Percentiles rank a stretch among this genome's conserved stretches.
phyloP scores from a whole-genome alignment of 2,888 invertebrate genomes.

The Acholoe squamosa region DNA sequence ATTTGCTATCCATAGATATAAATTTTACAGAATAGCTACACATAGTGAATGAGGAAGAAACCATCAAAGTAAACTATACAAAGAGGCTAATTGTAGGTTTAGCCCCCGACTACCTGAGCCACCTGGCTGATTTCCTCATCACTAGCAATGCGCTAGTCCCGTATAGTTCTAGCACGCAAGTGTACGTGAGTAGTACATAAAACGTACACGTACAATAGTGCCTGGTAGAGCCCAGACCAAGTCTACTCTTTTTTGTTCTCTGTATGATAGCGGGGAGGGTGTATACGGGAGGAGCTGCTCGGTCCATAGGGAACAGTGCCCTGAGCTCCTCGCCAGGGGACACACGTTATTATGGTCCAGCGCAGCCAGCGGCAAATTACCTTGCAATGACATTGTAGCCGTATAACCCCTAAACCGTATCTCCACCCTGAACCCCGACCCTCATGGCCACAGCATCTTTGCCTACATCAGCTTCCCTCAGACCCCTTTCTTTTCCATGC shows the following conservation, averaged over 20 bases:
- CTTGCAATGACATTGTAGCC: background rate
- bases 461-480: background rate
- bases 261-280: background rate
- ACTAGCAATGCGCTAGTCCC: too few relatives aligned
- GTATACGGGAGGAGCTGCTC: constrained; percentile 10
- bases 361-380: background rate
- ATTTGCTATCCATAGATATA: too few relatives aligned
- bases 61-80: too few relatives aligned
- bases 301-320: background rate
- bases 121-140: too few relatives aligned
- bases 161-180: background rate
- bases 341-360: constrained; percentile 6
- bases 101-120: too few relatives aligned
- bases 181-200: background rate
- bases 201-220: background rate
- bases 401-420: background rate
- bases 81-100: too few relatives aligned
- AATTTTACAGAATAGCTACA: too few relatives aligned
- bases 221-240: background rate
- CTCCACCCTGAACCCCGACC: background rate
- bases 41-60: too few relatives aligned
- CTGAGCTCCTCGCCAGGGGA: background rate
- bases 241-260: constrained; percentile 33
- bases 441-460: background rate
- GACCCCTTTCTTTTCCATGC: background rate